Evolutionary conservation across 2,113 vertebrate species (phyloP).

Genomic region (Mustela nigripes): DNA sequence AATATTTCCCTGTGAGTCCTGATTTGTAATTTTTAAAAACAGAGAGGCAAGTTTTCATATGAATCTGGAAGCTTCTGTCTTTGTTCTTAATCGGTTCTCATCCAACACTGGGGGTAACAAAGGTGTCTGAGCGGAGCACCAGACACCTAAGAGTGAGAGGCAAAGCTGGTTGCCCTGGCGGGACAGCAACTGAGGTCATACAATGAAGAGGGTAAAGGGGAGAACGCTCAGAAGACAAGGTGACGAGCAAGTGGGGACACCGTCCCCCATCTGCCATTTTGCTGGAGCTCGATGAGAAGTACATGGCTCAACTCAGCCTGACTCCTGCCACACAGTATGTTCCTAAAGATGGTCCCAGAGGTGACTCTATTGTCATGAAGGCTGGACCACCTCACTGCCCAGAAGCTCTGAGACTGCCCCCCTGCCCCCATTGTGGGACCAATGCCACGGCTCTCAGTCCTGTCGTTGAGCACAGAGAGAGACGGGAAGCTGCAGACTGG

Average conservation of each 20-base stretch:
- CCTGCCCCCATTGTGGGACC: neutral
- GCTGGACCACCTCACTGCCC: no score
- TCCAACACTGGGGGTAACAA: neutral
- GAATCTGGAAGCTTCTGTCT: neutral
- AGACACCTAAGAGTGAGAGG: neutral
- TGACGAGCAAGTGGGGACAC: neutral
- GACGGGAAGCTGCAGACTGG: neutral
- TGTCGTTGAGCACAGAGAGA: neutral
- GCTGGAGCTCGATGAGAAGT: neutral
- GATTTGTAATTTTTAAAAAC: neutral
- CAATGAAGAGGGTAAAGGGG: neutral
- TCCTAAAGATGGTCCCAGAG: neutral
- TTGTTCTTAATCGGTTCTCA: neutral
- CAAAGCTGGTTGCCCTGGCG: neutral
- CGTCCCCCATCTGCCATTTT: neutral
- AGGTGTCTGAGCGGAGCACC: neutral
- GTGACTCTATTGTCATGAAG: neutral
- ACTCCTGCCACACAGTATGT: neutral
- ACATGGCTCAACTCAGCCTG: neutral
- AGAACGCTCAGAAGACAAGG: rapidly evolving
- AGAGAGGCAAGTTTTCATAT: neutral
- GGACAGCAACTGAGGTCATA: neutral
- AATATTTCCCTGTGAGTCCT: neutral
- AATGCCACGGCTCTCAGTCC: neutral
- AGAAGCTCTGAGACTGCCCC: neutral